Conservation (phyloP, 37 sponge, comb jelly and placozoan genomes). For the Spongilla lacustris region DNA sequence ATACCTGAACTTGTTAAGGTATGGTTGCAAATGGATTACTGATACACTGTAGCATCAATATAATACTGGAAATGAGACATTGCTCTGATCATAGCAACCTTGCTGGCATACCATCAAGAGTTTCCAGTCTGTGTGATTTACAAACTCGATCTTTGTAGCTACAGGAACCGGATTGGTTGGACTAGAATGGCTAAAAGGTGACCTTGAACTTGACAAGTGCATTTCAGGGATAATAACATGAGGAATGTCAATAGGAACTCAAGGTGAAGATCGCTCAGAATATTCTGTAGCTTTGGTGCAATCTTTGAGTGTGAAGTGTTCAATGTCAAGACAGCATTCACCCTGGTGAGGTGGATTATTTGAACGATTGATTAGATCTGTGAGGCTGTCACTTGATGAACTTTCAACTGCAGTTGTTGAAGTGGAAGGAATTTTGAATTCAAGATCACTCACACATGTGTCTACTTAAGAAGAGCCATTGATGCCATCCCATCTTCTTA, state of each 20-base stretch:
- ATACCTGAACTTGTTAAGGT: no score
- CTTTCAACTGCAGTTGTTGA: slow-evolving; percentile 8
- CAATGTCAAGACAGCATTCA: no score
- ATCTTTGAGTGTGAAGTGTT: neutral
- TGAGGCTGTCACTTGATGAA: slow-evolving; percentile 14
- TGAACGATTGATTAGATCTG: slow-evolving; percentile 22
- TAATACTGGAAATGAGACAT: no score
- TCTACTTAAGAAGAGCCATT: neutral
- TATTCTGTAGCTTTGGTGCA: neutral
- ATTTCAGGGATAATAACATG: no score
- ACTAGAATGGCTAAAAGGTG: neutral
- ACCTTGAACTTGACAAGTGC: no score
- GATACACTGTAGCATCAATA: no score
- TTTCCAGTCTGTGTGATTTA: neutral
- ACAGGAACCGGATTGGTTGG: no score
- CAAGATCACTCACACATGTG: slow-evolving; percentile 23
- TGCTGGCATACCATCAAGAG: slow-evolving; percentile 38
- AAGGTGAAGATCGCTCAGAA: neutral
- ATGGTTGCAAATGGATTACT: no score
- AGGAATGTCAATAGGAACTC: no score
- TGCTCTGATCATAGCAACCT: no score
- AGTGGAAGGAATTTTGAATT: slow-evolving; percentile 30
- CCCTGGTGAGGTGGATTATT: neutral
- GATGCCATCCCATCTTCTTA: slow-evolving; percentile 28
- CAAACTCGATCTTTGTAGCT: no score